Evolutionary conservation across 2,797 vertebrate species (phyloP), one percentile per base, ranked within the genome.

Genomic region (Zalophus californianus): DNA sequence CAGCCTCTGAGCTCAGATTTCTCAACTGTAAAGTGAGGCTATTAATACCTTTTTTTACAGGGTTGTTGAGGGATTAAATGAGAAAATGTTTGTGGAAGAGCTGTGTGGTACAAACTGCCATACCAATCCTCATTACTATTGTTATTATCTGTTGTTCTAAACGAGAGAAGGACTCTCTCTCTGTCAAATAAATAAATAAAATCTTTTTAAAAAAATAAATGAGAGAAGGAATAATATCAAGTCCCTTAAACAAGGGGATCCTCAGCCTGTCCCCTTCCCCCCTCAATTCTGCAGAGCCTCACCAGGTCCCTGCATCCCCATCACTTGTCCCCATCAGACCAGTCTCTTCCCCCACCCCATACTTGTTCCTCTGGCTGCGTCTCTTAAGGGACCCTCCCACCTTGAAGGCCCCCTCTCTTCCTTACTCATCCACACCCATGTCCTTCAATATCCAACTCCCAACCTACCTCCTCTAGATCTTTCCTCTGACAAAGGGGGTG

Each of bases 11-110:
- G 32, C 60, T 78, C 62, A 50, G 73, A 72, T 41, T 80, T 80
- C 72, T 90, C 80, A 54, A 68, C 86, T 92, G n/a, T 38, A 85
- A 91, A 85, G 50, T 10, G 58, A 88, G 41, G 52, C 29, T 60
- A 14, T 54, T 86, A 82, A 90, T 80, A 70, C n/a, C n/a, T 56
- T 48, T 9, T 68, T 25, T 50, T 44, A 7, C 0, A 1, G 64
- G 41, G 38, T 68, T 41, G 27, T 80, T 50, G 20, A 73, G 90
- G 48, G 94, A 92, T 90, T 85, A 87, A 88, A 58, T 85, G 75
- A 72, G 86, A 72, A 89, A 64, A 18, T 72, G 27, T 92, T 77
- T 92, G 77, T 64, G 32, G 50, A 90, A 95, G 62, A 90, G 80
- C 56, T 60, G 5, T 12, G 9, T 2, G 4, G 2, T 32, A 56